Base-by-base conservation (phyloP, 2,797 vertebrate species). In the Pseudomugil gertrudae region DNA sequence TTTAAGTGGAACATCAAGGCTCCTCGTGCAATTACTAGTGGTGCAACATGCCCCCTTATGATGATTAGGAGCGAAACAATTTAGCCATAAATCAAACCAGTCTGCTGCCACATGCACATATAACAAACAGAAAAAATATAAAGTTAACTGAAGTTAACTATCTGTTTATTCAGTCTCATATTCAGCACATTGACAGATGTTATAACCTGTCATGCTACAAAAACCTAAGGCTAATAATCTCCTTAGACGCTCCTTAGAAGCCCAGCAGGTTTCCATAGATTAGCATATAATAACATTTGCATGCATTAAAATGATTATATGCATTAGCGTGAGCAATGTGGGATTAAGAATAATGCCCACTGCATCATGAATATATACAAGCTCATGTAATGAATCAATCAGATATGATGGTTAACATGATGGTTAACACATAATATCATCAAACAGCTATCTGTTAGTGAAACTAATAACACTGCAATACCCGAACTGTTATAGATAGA, bases 1-100 rank as follows among this genome's bases (percentile, higher is more conserved):
- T 86, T 77, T 9, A 48, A 80, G 76, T 67, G 69, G 76, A 83
- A 78, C 74, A 72, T 54, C 74, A 72, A 82, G 70, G 80, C 74
- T 79, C 74, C 83, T 78, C 58, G 55, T 36, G 47, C 75, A 86
- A 84, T 89, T 82, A 87, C 82, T 35, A 76, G 66, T 72, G 71
- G 68, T 51, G 55, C 43, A 74, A 79, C 76, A 78, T 79, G 80
- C 63, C 38, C 11, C 47, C 53, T 79, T 84, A 80, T 87, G 57
- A 82, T 68, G 79, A 90, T 84, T 73, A 35, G 23, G 10, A 58
- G 33, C 11, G 32, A 63, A 21, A 63, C 63, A 19, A 54, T 71
- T 69, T 72, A 30, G 62, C 61, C 57, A 26, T 51, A 43, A 4
- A 10, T 43, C 24, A 53, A 57, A 69, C 60, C n/a, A 71, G 23